These are phyloP conservation scores for Acanthurus lineatus DNA, from an alignment of 2,797 vertebrate genomes.

Conservation along the genomic window DNA sequence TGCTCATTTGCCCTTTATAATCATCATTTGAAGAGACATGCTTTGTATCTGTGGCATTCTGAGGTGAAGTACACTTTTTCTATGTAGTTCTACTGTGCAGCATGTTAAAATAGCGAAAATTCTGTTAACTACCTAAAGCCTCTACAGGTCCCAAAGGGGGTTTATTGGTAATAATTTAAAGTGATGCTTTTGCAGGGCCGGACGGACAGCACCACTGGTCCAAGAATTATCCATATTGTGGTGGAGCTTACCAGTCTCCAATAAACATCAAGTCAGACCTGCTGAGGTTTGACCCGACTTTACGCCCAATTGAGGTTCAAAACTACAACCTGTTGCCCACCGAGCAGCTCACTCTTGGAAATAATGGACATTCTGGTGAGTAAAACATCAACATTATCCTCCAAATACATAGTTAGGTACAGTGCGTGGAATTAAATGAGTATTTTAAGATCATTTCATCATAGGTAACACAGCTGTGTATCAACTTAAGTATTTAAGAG, in stretches of 20 bases:
- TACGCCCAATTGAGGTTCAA: constrained; percentile 88
- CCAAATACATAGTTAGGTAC: not conserved
- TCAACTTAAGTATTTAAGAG: constrained; percentile 2
- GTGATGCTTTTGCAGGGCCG: constrained; percentile 82
- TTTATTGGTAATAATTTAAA: not conserved
- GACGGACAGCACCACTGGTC: constrained; percentile 91
- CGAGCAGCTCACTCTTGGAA: constrained; percentile 89
- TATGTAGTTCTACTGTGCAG: not conserved
- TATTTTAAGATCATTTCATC: not conserved
- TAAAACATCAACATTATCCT: constrained; percentile 8
- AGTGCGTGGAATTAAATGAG: not conserved
- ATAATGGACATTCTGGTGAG: constrained; percentile 95
- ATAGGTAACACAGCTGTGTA: constrained; percentile 9
- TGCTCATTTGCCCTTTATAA: constrained; percentile 28
- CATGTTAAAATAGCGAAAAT: not conserved
- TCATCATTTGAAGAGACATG: constrained; percentile 22
- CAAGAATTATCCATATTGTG: constrained; percentile 90
- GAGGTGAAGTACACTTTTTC: constrained; percentile 13
- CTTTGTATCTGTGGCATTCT: not conserved
- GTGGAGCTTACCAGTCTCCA: constrained; percentile 92
- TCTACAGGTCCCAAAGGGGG: not conserved
- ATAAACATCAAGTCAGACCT: constrained; percentile 91
- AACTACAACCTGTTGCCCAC: constrained; percentile 88
- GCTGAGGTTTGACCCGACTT: constrained; percentile 90
- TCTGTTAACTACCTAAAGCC: not conserved